Base-by-base conservation (phyloP, 2,113 vertebrate species). In the Plotosus lineatus region DNA sequence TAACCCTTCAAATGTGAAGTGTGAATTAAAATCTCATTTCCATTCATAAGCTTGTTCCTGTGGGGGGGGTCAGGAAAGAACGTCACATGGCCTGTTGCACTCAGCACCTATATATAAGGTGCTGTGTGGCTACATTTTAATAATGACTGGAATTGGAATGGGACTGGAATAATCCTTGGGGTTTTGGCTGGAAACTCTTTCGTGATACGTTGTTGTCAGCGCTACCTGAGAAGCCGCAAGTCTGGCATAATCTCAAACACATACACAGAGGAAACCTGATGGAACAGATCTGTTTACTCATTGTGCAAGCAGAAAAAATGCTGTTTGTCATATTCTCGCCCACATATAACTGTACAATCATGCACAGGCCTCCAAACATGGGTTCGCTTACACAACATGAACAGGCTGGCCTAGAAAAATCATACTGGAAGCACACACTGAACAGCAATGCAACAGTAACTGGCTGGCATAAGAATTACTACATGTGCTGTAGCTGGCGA, bases 1-100 rank as follows among this genome's bases (percentile, higher is more conserved):
- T 55, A 85, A 87, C 89, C 87, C 77, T 7, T 17, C 80, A 77
- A 85, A 91, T 86, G 89, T 81, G n/a, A 85, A 77, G 87, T 90
- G 89, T 91, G 90, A 91, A 92, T 90, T 88, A 87, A 92, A 91
- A 90, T 90, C 89, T 88, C 56, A 89, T 92, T 90, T 91, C 81
- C 87, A 90, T 84, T 85, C 85, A 84, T 69, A 80, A 92, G 89
- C 78, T 78, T 79, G 73, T 81, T 50, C 68, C 68, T 23, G 80
- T 75, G 83, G 80, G 68, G 80, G 68, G 85, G 83, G 33, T 44
- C 33, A 80, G 42, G 31, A 42, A 78, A 74, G 40, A 80, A 50
- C n/a, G 42, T 36, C 61, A 82, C 85, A 81, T 83, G 61, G 73
- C 73, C 75, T 77, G 65, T 90, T 89, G 82, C 87, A 88, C 82